Evolutionary conservation across 2,888 invertebrate species (phyloP).

Genomic region (Agrilus biguttatus): DNA sequence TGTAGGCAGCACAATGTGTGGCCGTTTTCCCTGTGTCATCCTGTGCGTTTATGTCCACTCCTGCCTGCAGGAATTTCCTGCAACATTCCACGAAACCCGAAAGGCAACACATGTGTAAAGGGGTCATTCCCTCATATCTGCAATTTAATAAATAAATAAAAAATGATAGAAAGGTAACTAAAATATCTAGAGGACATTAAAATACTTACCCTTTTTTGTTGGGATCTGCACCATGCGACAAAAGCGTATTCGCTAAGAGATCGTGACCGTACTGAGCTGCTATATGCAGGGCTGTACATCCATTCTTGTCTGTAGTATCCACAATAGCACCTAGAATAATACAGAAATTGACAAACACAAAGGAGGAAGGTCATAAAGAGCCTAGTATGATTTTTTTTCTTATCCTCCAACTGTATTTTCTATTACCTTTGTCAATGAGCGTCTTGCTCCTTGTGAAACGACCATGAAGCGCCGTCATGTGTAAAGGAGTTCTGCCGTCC

Average conservation of each 20-base stretch:
- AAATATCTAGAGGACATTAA: neutral
- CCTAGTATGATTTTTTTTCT: neutral
- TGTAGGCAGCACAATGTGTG: constrained; percentile 46
- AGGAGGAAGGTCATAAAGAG: too few relatives aligned
- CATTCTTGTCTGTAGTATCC: constrained; percentile 41
- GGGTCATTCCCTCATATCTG: constrained; percentile 39
- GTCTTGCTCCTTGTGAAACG: constrained; percentile 46
- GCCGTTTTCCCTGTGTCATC: constrained; percentile 45
- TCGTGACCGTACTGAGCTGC: constrained; percentile 48
- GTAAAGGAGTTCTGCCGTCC: constrained; percentile 46
- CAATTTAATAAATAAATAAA: too few relatives aligned
- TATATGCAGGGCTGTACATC: constrained; percentile 46
- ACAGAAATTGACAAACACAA: too few relatives aligned
- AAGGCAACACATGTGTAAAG: constrained; percentile 46
- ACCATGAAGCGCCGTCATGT: constrained; percentile 53
- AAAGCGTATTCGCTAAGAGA: constrained; percentile 36
- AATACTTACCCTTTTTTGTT: constrained; percentile 27
- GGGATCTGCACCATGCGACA: constrained; percentile 35
- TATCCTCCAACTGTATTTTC: neutral
- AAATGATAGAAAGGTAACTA: neutral
- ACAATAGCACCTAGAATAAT: constrained; percentile 32
- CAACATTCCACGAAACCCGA: constrained; percentile 48
- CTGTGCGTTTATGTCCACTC: constrained; percentile 38
- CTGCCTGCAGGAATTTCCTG: constrained; percentile 37
- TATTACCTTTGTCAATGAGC: constrained; percentile 37